phyloP scores from a whole-genome alignment of 2,888 invertebrate species.

The Lithosia quadra region DNA sequence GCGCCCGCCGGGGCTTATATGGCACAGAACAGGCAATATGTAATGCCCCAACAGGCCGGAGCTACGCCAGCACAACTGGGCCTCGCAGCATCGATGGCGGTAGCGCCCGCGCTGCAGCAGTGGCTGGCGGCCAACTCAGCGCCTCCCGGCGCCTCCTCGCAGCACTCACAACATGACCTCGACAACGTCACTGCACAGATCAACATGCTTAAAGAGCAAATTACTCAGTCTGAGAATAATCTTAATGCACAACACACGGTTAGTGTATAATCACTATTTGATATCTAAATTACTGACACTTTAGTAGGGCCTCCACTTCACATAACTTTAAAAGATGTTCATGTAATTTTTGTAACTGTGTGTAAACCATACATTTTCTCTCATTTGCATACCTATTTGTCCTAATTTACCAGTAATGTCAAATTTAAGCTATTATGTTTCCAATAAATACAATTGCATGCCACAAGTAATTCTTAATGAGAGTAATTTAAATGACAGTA shows the following conservation, averaged over 20 bases:
- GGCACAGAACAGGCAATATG: constrained; percentile 87
- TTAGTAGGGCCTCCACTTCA: not conserved
- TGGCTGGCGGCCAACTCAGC: constrained; percentile 80
- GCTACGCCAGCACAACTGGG: constrained; percentile 87
- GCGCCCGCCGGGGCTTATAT: constrained; percentile 85
- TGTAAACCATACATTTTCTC: no score
- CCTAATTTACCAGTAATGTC: not conserved
- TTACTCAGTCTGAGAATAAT: constrained; percentile 98
- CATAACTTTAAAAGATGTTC: not conserved
- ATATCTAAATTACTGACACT: not conserved
- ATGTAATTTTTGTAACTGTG: no score
- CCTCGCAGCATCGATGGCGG: constrained; percentile 84
- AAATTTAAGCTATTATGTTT: no score
- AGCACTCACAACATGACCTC: constrained; percentile 70
- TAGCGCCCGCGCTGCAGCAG: constrained; percentile 81
- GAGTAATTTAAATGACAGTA: not conserved
- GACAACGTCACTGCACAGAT: constrained; percentile 92
- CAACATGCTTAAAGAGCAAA: constrained; percentile 95
- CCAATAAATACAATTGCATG: not conserved
- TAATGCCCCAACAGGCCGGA: constrained; percentile 86
- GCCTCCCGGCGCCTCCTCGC: constrained; percentile 61
- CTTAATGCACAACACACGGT: constrained; percentile 98
- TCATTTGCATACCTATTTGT: not conserved
- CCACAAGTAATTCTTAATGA: not conserved
- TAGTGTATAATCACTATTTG: constrained; percentile 58